Conservation (phyloP, 37 sponge, comb jelly and placozoan genomes). For the Aphrocallistes beatrix region DNA sequence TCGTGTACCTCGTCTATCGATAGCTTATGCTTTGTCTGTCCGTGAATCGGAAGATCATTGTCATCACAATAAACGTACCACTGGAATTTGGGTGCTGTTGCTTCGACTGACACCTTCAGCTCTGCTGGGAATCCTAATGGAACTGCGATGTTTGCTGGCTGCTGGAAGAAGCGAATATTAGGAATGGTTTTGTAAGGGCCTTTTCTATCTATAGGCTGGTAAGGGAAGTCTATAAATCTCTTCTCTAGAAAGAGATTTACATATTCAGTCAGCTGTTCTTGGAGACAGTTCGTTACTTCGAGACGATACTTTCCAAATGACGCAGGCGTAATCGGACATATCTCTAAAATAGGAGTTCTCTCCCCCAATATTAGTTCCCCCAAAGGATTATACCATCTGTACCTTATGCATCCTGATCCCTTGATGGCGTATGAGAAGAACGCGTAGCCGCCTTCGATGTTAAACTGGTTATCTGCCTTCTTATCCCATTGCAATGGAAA, state of each 20-base stretch:
- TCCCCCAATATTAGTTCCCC: not conserved
- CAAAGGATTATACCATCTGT: not conserved
- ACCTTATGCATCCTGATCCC: not conserved
- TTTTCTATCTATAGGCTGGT: not conserved
- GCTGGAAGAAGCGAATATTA: not conserved
- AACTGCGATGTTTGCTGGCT: not conserved
- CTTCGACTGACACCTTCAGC: not conserved
- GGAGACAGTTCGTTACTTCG: not conserved
- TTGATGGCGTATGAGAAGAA: not conserved
- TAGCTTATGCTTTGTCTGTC: not conserved
- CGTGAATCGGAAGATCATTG: not conserved
- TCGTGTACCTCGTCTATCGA: not conserved
- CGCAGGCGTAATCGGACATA: not conserved
- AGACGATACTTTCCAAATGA: not conserved
- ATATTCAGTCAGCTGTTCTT: not conserved
- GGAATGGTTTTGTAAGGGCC: not conserved
- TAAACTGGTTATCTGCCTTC: conserved; percentile 2
- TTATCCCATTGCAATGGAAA: not conserved
- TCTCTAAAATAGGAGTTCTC: not conserved
- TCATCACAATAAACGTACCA: not conserved
- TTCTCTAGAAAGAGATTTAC: not conserved
- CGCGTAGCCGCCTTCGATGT: not conserved
- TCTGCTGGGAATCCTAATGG: not conserved
- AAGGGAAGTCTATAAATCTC: not conserved
- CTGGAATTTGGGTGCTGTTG: not conserved